Evolutionary conservation across 2,113 vertebrate species (phyloP), one percentile per base, ranked within the genome.

Genomic region (Pampusana beccarii): DNA sequence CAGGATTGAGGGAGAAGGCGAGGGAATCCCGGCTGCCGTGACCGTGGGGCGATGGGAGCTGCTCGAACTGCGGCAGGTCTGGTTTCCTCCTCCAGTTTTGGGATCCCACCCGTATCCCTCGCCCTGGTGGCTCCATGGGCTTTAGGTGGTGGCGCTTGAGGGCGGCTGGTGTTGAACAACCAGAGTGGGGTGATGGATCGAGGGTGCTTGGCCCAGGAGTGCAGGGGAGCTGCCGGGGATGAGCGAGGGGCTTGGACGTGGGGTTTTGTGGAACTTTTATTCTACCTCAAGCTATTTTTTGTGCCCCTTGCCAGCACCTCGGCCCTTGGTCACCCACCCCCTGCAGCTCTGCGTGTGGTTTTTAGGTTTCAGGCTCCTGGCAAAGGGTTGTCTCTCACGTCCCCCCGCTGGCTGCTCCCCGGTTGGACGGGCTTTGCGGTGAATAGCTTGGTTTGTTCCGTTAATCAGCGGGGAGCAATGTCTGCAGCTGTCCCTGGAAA

Each of bases 341-440:
- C 11, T 5, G 5, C 3, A 1, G 2, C 19, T 54, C 11, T 40
- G 46, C 13, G 48, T 10, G 13, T 5, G 0, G 1, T 24, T 46
- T 54, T 65, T 28, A 7, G 2, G 51, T 42, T 61, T 53, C 9
- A 44, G 34, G 31, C 13, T 58, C 54, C 23, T 0, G 10, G 21
- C 7, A 60, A 38, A 10, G 26, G 20, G 34, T 26, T 1, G 2
- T 34, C 10, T n/a, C 16, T n/a, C 16, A 4, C 24, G 28, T 25
- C 23, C 50, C 11, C 4, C 5, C 1, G 42, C 21, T 50, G 9
- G 24, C 34, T 21, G 42, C 46, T 62, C 46, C 34, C 1, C 5
- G 18, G 19, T 10, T 50, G 51, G 51, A 11, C 1, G 38, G 38
- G 38, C 38, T 38, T 38, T 38, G 38, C 11, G 38, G 34, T 9